These are phyloP conservation scores for Mechanitis mazaeus DNA, from an alignment of 2,888 invertebrate genomes.

Conservation along the genomic window DNA sequence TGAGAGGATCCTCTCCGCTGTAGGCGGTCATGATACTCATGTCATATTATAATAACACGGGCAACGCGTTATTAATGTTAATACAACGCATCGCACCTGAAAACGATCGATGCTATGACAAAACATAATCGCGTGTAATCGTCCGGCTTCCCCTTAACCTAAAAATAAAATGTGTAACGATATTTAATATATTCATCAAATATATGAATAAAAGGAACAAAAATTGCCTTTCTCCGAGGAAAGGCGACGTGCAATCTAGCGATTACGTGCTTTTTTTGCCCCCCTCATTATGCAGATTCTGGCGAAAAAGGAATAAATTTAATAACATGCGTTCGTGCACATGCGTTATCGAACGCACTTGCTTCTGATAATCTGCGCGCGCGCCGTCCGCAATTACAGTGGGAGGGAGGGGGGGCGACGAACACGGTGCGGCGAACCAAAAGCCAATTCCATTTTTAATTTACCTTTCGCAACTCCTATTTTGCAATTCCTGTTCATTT, in stretches of 20 bases:
- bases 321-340: conserved; percentile 75
- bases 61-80: conserved; percentile 34
- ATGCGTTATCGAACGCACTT: conserved; percentile 76
- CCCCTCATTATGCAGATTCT: conserved; percentile 76
- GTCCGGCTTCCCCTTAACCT: conserved; percentile 33
- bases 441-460: conserved; percentile 50
- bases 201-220: conserved; percentile 51
- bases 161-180: conserved; percentile 18
- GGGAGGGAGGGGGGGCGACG: conserved; percentile 33
- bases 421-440: conserved; percentile 31
- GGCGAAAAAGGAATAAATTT: conserved; percentile 76
- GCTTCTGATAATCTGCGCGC: conserved; percentile 73
- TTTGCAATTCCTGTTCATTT: conserved; percentile 44
- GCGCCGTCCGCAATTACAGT: conserved; percentile 65
- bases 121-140: conserved; percentile 58
- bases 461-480: conserved; percentile 50
- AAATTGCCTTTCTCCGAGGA: conserved; percentile 65
- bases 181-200: conserved; percentile 62
- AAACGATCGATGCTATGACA: conserved; percentile 50
- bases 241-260: conserved; percentile 68
- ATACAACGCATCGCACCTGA: conserved; percentile 33
- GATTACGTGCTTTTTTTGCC: conserved; percentile 69
- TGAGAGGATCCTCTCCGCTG: conserved; percentile 44
- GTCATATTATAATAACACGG: conserved; percentile 41
- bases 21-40: conserved; percentile 46